phyloP scores from a whole-genome alignment of 2,797 vertebrate genomes.

The Enteromius paludinosus region DNA sequence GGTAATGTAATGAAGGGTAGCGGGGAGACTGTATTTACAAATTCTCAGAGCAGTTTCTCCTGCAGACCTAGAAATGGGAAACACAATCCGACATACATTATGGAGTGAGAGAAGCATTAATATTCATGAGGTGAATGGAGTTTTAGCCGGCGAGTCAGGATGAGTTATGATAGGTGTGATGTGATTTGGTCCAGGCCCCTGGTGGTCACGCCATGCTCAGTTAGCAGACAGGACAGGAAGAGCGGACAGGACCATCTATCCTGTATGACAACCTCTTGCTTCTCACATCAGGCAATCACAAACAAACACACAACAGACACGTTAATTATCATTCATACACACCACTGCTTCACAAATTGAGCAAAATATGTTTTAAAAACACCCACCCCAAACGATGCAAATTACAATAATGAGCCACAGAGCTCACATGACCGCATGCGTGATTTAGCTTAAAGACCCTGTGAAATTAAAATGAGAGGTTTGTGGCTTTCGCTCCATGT shows the following conservation, averaged over 20 bases:
- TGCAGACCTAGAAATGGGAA: slow-evolving; percentile 34
- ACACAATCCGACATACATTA: slow-evolving; percentile 68
- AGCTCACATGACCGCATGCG: not conserved
- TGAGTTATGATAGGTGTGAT: slow-evolving; percentile 66
- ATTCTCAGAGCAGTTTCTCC: slow-evolving; percentile 46
- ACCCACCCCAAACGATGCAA: not conserved
- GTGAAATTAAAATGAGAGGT: slow-evolving; percentile 28
- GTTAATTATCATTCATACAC: slow-evolving; percentile 34
- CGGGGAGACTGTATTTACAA: slow-evolving; percentile 48
- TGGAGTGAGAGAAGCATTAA: slow-evolving; percentile 60
- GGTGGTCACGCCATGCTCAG: slow-evolving; percentile 45
- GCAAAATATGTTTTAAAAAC: slow-evolving; percentile 1
- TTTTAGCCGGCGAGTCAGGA: slow-evolving; percentile 60
- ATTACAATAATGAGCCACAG: slow-evolving; percentile 2
- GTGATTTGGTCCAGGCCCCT: slow-evolving; percentile 65
- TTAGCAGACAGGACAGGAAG: slow-evolving; percentile 54
- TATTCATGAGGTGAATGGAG: slow-evolving; percentile 69
- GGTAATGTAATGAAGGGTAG: slow-evolving; percentile 57
- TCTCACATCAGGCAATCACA: not conserved
- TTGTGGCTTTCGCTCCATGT: not conserved
- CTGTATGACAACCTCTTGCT: slow-evolving; percentile 50
- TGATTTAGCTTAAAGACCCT: not conserved
- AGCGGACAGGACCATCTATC: slow-evolving; percentile 52
- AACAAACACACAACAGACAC: not conserved
- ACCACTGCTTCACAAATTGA: slow-evolving; percentile 17